A percentile compares a stretch with the other conserved stretches of the same genome.
Evolutionary conservation across 2,888 invertebrate species (phyloP).

Genomic region (Frankliniella intonsa): DNA sequence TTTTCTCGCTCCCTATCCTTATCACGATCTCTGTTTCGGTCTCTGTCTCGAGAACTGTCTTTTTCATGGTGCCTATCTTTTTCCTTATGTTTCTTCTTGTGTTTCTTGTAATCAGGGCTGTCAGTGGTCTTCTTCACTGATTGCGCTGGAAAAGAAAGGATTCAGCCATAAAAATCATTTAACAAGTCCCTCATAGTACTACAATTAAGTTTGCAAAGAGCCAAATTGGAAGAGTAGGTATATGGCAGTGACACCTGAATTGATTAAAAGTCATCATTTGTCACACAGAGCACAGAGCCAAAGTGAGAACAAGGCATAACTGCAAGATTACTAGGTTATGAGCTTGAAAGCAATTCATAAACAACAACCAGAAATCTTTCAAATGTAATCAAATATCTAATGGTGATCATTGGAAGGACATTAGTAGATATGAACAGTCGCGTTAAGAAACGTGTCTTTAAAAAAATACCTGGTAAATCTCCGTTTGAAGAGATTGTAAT

Average conservation of each 20-base stretch:
- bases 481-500: not conserved
- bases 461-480: not conserved
- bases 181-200: no score
- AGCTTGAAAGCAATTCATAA: not conserved
- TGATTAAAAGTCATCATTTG: not conserved
- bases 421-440: no score
- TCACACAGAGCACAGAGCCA: not conserved
- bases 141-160: not conserved
- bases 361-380: not conserved
- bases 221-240: not conserved
- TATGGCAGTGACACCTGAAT: not conserved
- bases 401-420: no score
- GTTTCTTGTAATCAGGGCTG: conserved; percentile 13
- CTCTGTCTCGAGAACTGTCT: not conserved
- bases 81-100: conserved; percentile 10
- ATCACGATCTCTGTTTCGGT: not conserved
- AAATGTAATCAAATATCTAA: no score
- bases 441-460: no score
- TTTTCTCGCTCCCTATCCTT: not conserved
- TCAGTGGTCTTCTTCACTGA: not conserved
- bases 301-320: not conserved
- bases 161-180: no score
- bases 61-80: not conserved
- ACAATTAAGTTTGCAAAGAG: not conserved
- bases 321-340: not conserved